Evolutionary conservation across 2,888 invertebrate genomes (phyloP), one percentile per base, ranked within the genome.

Genomic region (Aproaerema taeniolella): DNA sequence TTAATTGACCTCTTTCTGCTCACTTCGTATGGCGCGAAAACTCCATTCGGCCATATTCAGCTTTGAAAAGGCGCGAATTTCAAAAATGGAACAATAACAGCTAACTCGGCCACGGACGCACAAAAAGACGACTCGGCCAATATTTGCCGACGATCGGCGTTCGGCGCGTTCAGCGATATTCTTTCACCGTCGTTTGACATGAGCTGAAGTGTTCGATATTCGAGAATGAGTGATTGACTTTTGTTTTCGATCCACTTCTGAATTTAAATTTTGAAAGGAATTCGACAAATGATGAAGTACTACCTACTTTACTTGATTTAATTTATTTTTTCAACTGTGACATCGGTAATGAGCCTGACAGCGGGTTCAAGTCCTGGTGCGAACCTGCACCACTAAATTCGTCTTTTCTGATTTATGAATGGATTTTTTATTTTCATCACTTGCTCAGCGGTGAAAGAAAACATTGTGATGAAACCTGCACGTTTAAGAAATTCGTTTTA

Each of bases 21-120:
- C 26, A 26, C 26, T 26, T 26, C 26, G n/a, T 26, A 26, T 26
- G 26, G 49, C 50, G 50, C 47, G 49, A 56, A 56, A 56, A 50
- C 49, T 53, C 65, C 64, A 64, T 66, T 67, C 55, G 51, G 60
- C 61, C 62, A 60, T 63, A 64, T 66, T 67, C 55, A 51, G 60
- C 61, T 63, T 60, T 63, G 65, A 66, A 68, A 69, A 68, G 62
- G 71, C 67, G 68, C 59, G 68, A 67, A 74, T 69, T 79, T 77
- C 57, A 70, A 76, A 82, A 82, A 80, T 74, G 71, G 80, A 79
- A 82, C 80, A 76, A 69, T 75, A 74, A 72, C 76, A 80, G 74
- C 77, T 78, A 80, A 83, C 82, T 80, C 80, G 83, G 83, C 83
- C 83, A 83, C 68, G 80, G 81, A 68, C 81, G 73, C 67, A 52